Base-by-base conservation (phyloP, 2,113 vertebrate genomes). In the Spea multiplicata region DNA sequence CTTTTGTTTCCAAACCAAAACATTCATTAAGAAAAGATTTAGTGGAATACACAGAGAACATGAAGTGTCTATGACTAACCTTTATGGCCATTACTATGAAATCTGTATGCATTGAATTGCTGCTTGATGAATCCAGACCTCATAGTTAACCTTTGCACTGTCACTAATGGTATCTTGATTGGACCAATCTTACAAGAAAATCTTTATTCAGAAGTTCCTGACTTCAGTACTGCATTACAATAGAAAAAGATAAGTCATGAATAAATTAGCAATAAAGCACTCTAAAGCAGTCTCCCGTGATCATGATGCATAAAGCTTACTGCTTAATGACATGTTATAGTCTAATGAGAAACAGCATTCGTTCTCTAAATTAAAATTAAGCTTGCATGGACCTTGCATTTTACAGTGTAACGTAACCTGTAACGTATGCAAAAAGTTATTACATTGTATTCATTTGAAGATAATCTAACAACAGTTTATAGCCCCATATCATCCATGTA, bases 261-360 rank as follows among this genome's bases (percentile, higher is more conserved):
- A 80, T 80, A 80, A 80, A 80, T 80, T 80, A 80, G 78, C 73
- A 80, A 74, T 80, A 80, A 73, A 61, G 65, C 72, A 80, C 71
- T 74, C 64, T 59, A 64, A 80, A 80, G 78, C 78, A 80, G 71
- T 80, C 71, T 80, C 62, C 52, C 65, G 59, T 80, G 71, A 80
- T 80, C 74, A 80, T 74, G 65, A 80, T 74, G 69, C 78, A 80
- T 80, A 80, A 80, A 80, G 78, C 71, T 80, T 74, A 68, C 78
- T 68, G 52, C 71, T 61, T 80, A 80, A 80, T 80, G 72, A 71
- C 71, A 80, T 74, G 78, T 80, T 74, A 80, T 80, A 71, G 78
- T 80, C 78, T 80, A 80, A 80, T 80, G 65, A 80, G 78, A 80
- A 73, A 74, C 71, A 80, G 71, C 71, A 72, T 80, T 80, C 74